phyloP scores from a whole-genome alignment of 2,797 vertebrate species.

The Malacoctenus gilli region DNA sequence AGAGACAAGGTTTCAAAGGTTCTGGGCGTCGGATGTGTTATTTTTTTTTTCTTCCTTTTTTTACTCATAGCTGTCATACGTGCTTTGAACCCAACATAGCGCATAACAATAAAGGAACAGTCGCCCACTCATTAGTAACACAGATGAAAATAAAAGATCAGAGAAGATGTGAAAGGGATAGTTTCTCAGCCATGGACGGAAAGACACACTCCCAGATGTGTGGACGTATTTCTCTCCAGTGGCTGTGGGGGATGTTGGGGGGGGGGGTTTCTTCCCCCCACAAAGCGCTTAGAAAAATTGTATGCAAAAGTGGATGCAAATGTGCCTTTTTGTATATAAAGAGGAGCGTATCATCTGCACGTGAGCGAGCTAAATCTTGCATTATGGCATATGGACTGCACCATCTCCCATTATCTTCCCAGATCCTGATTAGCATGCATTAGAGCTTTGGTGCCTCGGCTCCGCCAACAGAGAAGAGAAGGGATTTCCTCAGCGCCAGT shows the following conservation, averaged over 20 bases:
- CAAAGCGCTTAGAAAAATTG: conserved; percentile 1
- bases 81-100: background rate
- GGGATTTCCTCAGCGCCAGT: conserved; percentile 77
- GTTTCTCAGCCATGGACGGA: background rate
- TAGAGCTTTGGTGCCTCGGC: conserved; percentile 52
- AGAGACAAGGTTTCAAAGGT: background rate
- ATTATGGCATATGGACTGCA: conserved; percentile 31
- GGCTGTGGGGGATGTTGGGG: conserved; percentile 3
- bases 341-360: conserved; percentile 13
- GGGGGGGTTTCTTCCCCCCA: no score
- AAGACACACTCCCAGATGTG: background rate
- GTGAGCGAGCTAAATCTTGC: conserved; percentile 43
- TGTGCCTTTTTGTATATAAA: conserved; percentile 29
- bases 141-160: conserved; percentile 3
- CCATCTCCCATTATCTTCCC: conserved; percentile 53
- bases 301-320: conserved; percentile 12
- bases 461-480: conserved; percentile 62
- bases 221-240: background rate
- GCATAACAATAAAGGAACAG: background rate
- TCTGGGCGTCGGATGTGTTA: no score
- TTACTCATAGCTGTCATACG: background rate
- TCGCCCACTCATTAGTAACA: background rate
- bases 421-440: conserved; percentile 71
- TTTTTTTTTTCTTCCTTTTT: background rate
- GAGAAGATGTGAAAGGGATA: background rate